A percentile compares a stretch with the other conserved stretches of the same genome.
Conservation (phyloP, 2,888 invertebrate genomes). For the Gerris lacustris region DNA sequence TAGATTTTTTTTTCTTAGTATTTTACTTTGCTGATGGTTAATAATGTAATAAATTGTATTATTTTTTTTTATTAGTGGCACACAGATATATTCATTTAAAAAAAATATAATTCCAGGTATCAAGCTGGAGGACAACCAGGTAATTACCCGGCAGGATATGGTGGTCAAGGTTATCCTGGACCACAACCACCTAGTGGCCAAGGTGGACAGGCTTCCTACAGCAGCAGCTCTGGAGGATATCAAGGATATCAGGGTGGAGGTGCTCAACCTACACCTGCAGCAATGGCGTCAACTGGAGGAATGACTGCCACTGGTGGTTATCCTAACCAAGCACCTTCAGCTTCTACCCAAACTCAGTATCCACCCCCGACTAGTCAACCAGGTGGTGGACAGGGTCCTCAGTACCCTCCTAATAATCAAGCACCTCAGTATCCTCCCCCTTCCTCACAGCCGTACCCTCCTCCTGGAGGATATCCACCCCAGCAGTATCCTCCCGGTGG, state of each 20-base stretch:
- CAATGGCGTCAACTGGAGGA: slow-evolving; percentile 21
- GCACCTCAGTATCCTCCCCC: slow-evolving; percentile 49
- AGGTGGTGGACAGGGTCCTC: slow-evolving; percentile 22
- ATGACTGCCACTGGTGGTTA: slow-evolving; percentile 31
- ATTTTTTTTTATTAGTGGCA: no score
- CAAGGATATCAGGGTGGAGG: slow-evolving; percentile 22
- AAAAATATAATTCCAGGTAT: no score
- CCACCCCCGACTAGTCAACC: slow-evolving; percentile 36
- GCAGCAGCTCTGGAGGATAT: slow-evolving; percentile 13
- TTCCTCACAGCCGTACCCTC: slow-evolving; percentile 44
- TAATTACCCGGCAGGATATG: slow-evolving; percentile 22
- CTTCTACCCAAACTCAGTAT: slow-evolving; percentile 51
- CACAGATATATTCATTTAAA: no score
- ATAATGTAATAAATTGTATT: no score
- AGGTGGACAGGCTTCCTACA: slow-evolving; percentile 21
- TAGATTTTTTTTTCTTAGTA: no score
- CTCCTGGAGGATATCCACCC: slow-evolving; percentile 37
- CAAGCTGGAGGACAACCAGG: no score
- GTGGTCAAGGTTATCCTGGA: slow-evolving; percentile 21
- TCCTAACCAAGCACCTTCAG: slow-evolving; percentile 36
- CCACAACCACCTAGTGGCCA: slow-evolving; percentile 20
- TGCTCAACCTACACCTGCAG: background rate
- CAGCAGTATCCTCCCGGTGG: slow-evolving; percentile 32
- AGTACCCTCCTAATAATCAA: slow-evolving; percentile 39
- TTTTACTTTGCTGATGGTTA: no score